These are phyloP conservation scores for Stegostoma tigrinum DNA, from an alignment of 2,113 vertebrate species.

Conservation along the genomic window DNA sequence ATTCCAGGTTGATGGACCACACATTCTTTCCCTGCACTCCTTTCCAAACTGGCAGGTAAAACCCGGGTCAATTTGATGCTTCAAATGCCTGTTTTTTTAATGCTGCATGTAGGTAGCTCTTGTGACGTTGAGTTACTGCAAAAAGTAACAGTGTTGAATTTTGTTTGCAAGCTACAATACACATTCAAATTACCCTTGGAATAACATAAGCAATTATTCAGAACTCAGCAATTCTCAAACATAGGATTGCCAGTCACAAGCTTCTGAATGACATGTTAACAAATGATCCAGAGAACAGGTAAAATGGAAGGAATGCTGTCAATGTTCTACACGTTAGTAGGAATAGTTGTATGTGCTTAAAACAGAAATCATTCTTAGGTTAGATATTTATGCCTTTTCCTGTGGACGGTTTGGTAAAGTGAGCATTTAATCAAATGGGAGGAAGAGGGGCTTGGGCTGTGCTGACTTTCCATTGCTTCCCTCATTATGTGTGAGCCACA, in stretches of 20 bases:
- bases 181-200: background rate
- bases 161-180: background rate
- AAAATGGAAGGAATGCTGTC: background rate
- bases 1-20: background rate
- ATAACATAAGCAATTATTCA: background rate
- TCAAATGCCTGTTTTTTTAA: background rate
- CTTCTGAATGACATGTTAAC: background rate
- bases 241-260: constrained; percentile 2
- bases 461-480: background rate
- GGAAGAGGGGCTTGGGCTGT: background rate
- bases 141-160: background rate
- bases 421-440: background rate
- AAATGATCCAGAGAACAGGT: background rate
- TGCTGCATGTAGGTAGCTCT: background rate
- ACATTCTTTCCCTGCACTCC: background rate
- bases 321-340: background rate
- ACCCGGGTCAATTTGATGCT: background rate
- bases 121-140: background rate
- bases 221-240: background rate
- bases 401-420: background rate
- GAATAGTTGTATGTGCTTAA: background rate
- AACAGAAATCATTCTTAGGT: background rate
- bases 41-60: background rate
- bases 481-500: too few relatives aligned
- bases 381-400: too few relatives aligned